Evolutionary conservation across 2,113 vertebrate species (phyloP).

Genomic region (Petromus typicus): DNA sequence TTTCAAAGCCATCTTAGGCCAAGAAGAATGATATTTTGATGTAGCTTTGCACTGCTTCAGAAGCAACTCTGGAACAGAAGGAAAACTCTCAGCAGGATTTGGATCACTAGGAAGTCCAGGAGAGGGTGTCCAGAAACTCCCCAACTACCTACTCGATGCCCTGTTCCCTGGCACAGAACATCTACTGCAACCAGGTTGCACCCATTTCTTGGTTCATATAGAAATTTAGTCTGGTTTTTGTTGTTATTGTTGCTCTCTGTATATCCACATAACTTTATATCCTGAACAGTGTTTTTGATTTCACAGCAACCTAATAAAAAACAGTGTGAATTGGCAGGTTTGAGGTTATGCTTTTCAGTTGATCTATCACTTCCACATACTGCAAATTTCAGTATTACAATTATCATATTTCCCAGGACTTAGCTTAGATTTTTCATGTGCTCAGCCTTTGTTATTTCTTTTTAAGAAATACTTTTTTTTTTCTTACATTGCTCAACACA

Average conservation of each 20-base stretch:
- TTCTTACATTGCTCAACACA: conserved; percentile 8
- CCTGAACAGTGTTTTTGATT: conserved; percentile 67
- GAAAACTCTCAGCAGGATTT: not conserved
- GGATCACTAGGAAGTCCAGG: not conserved
- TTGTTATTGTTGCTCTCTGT: conserved; percentile 53
- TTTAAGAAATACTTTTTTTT: conserved; percentile 63
- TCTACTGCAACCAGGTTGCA: not conserved
- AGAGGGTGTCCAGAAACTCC: conserved; percentile 14
- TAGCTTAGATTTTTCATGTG: conserved; percentile 70
- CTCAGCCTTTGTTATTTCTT: conserved; percentile 65
- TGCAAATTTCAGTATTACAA: conserved; percentile 69
- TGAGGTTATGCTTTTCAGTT: conserved; percentile 78
- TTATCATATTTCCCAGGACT: conserved; percentile 76
- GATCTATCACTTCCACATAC: conserved; percentile 68
- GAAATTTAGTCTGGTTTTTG: conserved; percentile 46
- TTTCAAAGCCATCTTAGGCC: conserved; percentile 54
- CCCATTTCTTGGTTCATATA: not conserved
- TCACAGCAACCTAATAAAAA: conserved; percentile 63
- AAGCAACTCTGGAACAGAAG: not conserved
- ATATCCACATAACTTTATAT: conserved; percentile 68
- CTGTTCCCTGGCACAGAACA: accelerated
- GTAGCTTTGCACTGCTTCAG: conserved; percentile 55
- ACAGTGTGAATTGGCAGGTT: conserved; percentile 72
- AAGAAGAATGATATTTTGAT: conserved; percentile 62
- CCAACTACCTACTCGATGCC: accelerated